These are phyloP conservation scores for Molossus alvarezi DNA, from an alignment of 2,797 vertebrate species.

Conservation along the genomic window DNA sequence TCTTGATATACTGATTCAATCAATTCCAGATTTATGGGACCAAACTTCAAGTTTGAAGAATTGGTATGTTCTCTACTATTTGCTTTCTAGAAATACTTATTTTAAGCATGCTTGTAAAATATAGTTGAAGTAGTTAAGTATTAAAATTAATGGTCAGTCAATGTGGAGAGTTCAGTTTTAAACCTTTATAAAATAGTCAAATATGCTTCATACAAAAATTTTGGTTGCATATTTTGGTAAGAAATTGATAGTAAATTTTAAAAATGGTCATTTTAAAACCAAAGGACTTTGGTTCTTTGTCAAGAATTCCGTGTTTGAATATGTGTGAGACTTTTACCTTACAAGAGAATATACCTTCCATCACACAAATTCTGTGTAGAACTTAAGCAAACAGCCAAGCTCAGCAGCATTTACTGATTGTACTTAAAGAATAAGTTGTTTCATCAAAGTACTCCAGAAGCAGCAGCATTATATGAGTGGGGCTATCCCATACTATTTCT, in stretches of 20 bases:
- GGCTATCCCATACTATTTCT: background rate
- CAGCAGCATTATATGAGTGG: background rate
- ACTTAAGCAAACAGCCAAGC: background rate
- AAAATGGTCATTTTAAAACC: slow-evolving; percentile 30
- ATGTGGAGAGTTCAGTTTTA: slow-evolving; percentile 47
- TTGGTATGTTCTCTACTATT: slow-evolving; percentile 26
- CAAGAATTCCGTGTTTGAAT: slow-evolving; percentile 60
- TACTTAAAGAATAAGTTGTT: background rate
- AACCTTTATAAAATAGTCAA: background rate
- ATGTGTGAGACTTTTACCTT: background rate
- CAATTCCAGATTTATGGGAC: slow-evolving; percentile 39
- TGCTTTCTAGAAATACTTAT: slow-evolving; percentile 65
- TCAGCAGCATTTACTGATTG: background rate
- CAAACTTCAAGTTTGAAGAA: slow-evolving; percentile 39
- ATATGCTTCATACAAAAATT: slow-evolving; percentile 52
- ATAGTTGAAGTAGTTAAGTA: slow-evolving; percentile 26
- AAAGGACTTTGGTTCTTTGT: slow-evolving; percentile 28
- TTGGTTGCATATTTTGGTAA: slow-evolving; percentile 47
- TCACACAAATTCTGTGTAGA: slow-evolving; percentile 17
- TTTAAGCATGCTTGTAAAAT: slow-evolving; percentile 68
- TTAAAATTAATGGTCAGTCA: slow-evolving; percentile 48
- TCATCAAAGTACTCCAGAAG: background rate
- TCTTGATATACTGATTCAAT: slow-evolving; percentile 55
- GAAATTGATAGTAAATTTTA: slow-evolving; percentile 54
- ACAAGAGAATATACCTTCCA: background rate